Base-by-base conservation (phyloP, 2,888 invertebrate genomes). In the Eilema sororculum region DNA sequence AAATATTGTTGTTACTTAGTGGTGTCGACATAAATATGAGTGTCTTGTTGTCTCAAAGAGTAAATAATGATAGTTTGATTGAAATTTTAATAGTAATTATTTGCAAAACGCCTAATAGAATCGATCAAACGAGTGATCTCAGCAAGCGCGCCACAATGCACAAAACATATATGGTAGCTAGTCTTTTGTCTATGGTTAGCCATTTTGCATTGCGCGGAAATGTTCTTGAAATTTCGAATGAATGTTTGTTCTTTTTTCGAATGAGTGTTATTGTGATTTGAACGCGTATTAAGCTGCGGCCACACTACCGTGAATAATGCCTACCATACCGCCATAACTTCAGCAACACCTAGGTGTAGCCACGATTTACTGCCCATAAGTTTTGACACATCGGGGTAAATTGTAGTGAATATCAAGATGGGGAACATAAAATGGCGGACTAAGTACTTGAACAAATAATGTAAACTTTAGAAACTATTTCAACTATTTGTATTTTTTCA, bases 41-140 rank as follows among this genome's bases (percentile, higher is more conserved):
- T 20, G n/a, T 9, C 52, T 60, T 61, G 41, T 62, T 57, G 22
- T 58, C 59, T 65, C 65, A 33, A n/a, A 37, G 60, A 28, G 13
- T 16, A n/a, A 67, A 56, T 13, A 3, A 68, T n/a, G 22, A 37
- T 28, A 67, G 20, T 71, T 59, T 41, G 59, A 59, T 12, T 63
- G 65, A 66, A 64, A 41, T 41, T 13, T 62, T 22, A 68, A 10
- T 9, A 52, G 10, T 41, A 22, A 33, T 62, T 24, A 28, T 57
- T 41, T 33, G 24, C 22, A n/a, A 59, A 64, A 41, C 24, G 24
- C n/a, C n/a, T 28, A 12, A 59, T n/a, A 24, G 9, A 37, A 56
- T 68, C 73, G 82, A 79, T 71, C 75, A 79, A 79, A 77, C 60
- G 62, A 10, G 64, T 60, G 82, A 81, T 79, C 77, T 80, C 79